phyloP scores from a whole-genome alignment of 2,797 vertebrate genomes.

The Takifugu ocellatus region DNA sequence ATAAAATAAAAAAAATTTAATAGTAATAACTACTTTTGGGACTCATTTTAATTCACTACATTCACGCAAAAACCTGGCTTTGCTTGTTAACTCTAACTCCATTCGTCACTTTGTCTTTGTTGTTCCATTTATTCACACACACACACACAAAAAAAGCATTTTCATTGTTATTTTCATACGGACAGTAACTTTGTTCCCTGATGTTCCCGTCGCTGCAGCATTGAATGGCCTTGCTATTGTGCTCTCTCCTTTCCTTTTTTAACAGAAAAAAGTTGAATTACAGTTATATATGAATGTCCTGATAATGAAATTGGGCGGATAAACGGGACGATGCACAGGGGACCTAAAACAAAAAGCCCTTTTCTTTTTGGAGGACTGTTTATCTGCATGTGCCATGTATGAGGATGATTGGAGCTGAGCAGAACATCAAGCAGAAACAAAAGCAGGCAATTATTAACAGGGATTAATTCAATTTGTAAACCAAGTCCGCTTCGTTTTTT shows the following conservation, averaged over 20 bases:
- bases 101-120: constrained; percentile 11
- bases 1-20: no score
- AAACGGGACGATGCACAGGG: constrained; percentile 30
- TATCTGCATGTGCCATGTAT: constrained; percentile 14
- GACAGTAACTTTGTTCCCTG: constrained; percentile 25
- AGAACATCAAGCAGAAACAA: constrained; percentile 32
- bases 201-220: constrained; percentile 21
- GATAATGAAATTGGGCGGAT: constrained; percentile 42
- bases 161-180: constrained; percentile 27
- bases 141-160: constrained; percentile 16
- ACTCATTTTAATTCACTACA: no score
- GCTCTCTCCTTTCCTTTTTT: constrained; percentile 15
- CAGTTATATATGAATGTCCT: constrained; percentile 12
- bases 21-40: no score
- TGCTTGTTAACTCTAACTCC: background rate
- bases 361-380: constrained; percentile 17
- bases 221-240: constrained; percentile 38
- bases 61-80: no score
- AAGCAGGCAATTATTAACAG: constrained; percentile 27
- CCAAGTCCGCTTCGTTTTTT: constrained; percentile 14
- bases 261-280: constrained; percentile 3
- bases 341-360: constrained; percentile 49
- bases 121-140: constrained; percentile 24
- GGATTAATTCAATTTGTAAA: constrained; percentile 33
- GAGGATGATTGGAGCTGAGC: constrained; percentile 26